Evolutionary conservation across 2,113 vertebrate genomes (phyloP).

Genomic region (Ifrita kowaldi): DNA sequence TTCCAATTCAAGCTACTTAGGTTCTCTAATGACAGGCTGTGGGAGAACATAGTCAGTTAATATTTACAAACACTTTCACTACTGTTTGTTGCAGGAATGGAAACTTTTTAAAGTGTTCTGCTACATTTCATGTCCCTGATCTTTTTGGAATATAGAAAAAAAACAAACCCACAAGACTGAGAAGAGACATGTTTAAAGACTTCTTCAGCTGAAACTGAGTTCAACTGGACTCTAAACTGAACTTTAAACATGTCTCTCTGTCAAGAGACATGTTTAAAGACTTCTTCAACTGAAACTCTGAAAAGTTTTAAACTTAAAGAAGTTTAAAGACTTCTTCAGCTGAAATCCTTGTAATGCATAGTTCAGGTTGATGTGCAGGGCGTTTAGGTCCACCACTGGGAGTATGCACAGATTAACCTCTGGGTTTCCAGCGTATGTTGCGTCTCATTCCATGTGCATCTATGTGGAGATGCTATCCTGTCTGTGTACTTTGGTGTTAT

Average conservation of each 20-base stretch:
- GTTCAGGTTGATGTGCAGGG: background rate
- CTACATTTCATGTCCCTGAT: background rate
- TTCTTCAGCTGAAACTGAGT: background rate
- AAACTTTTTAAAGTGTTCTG: background rate
- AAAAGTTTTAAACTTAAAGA: too few species aligned
- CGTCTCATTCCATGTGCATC: background rate
- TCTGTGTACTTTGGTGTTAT: background rate
- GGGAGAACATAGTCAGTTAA: background rate
- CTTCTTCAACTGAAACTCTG: too few species aligned
- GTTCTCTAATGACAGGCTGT: background rate
- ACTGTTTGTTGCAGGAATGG: background rate
- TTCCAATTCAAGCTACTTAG: background rate
- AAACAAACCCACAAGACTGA: background rate
- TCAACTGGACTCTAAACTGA: too few species aligned
- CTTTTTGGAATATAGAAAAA: background rate
- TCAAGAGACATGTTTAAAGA: too few species aligned
- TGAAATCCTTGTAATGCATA: background rate
- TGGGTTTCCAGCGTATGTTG: rapidly evolving
- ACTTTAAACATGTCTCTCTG: too few species aligned
- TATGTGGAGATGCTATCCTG: background rate
- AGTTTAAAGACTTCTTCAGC: background rate
- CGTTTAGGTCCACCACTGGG: background rate
- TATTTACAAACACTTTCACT: background rate
- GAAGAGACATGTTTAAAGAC: background rate
- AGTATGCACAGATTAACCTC: background rate